Evolutionary conservation across 2,888 invertebrate genomes (phyloP).

Genomic region (Antheraea assamensis): DNA sequence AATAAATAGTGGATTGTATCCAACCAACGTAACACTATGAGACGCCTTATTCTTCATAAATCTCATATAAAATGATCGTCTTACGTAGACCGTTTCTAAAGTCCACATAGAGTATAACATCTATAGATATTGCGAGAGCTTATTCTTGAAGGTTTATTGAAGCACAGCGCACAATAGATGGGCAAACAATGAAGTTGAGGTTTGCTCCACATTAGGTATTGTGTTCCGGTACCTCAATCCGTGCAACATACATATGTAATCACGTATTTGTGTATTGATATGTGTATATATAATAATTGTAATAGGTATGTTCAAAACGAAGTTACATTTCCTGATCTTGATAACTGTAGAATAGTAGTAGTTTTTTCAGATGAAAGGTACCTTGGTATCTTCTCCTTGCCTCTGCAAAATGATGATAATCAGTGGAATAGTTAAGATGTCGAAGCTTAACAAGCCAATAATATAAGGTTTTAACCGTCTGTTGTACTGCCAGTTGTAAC

Average conservation of each 20-base stretch:
- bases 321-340: too few relatives aligned
- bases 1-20: not conserved
- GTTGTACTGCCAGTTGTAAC: too few relatives aligned
- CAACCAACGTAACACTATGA: not conserved
- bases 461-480: too few relatives aligned
- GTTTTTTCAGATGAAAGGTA: too few relatives aligned
- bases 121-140: conserved; percentile 10
- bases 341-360: too few relatives aligned
- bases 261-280: not conserved
- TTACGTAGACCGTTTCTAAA: conserved; percentile 2
- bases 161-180: conserved; percentile 37
- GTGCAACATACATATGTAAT: conserved; percentile 6
- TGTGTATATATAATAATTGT: not conserved
- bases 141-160: conserved; percentile 41
- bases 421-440: too few relatives aligned
- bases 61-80: conserved; percentile 23
- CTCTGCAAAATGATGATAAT: too few relatives aligned
- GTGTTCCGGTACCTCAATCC: conserved; percentile 25
- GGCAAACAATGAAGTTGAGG: conserved; percentile 41
- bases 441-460: too few relatives aligned
- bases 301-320: not conserved
- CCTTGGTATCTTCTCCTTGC: too few relatives aligned
- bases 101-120: not conserved
- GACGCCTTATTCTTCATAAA: conserved; percentile 12
- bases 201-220: conserved; percentile 36